Conservation (phyloP, 2,113 vertebrate genomes). For the Saguinus imperator region DNA sequence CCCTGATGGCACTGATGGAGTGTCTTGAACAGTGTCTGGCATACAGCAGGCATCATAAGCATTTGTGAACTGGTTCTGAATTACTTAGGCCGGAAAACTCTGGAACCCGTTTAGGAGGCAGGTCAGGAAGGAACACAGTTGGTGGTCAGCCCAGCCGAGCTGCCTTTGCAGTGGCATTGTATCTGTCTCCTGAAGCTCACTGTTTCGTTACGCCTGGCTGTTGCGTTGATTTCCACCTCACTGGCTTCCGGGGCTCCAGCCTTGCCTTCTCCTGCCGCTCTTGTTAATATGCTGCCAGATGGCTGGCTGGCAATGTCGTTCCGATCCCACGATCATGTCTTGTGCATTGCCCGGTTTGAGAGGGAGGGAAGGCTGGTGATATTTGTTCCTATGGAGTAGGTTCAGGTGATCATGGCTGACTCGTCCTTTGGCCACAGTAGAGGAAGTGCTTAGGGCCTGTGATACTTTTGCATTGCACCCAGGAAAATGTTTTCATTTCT, state of each 20-base stretch:
- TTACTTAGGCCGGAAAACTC: background rate
- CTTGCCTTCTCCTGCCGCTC: background rate
- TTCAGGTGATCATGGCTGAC: background rate
- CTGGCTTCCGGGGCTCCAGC: background rate
- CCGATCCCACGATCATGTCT: background rate
- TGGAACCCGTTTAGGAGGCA: background rate
- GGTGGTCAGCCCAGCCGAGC: background rate
- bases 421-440: background rate
- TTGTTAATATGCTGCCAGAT: background rate
- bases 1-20: background rate
- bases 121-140: background rate
- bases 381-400: background rate
- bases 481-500: slow-evolving; percentile 13
- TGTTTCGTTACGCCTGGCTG: background rate
- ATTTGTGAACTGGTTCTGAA: background rate
- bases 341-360: background rate
- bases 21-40: background rate
- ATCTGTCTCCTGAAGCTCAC: background rate
- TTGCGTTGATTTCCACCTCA: background rate
- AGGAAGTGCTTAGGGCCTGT: background rate
- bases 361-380: background rate
- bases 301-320: background rate
- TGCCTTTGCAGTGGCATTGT: background rate
- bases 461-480: background rate
- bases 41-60: background rate